phyloP scores from a whole-genome alignment of 2,797 vertebrate species.

The Urophycis tenuis region DNA sequence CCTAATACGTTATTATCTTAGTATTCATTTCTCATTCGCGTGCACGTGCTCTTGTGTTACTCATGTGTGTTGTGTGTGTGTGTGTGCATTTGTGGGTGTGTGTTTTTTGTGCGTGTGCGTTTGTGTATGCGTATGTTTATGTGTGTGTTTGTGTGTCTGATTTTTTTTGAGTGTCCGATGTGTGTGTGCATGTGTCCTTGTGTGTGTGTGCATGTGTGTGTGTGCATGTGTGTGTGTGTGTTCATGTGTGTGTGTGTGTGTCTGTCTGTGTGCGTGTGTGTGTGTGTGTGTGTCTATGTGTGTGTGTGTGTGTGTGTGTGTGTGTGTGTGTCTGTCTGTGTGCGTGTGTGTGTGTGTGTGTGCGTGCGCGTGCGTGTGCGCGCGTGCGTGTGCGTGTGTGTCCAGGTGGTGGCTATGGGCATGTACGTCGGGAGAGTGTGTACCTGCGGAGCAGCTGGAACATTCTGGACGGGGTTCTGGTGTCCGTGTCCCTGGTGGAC shows the following conservation, averaged over 20 bases:
- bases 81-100: background rate
- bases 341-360: background rate
- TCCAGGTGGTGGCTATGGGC: constrained; percentile 86
- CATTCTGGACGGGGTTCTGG: constrained; percentile 85
- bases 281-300: background rate
- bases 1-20: constrained; percentile 17
- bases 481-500: constrained; percentile 93
- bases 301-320: background rate
- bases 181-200: background rate
- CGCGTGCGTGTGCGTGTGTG: constrained; percentile 29
- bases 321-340: background rate
- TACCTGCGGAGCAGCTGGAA: constrained; percentile 98
- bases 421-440: constrained; percentile 79
- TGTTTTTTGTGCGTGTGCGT: background rate
- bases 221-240: background rate
- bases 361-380: background rate
- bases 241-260: background rate
- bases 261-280: background rate
- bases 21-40: constrained; percentile 11
- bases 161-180: no score
- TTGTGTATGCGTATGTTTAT: background rate
- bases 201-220: background rate
- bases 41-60: background rate
- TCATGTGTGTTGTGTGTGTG: background rate
- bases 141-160: background rate